phyloP scores from a whole-genome alignment of 2,113 vertebrate genomes.

The Corythornis vintsioides region DNA sequence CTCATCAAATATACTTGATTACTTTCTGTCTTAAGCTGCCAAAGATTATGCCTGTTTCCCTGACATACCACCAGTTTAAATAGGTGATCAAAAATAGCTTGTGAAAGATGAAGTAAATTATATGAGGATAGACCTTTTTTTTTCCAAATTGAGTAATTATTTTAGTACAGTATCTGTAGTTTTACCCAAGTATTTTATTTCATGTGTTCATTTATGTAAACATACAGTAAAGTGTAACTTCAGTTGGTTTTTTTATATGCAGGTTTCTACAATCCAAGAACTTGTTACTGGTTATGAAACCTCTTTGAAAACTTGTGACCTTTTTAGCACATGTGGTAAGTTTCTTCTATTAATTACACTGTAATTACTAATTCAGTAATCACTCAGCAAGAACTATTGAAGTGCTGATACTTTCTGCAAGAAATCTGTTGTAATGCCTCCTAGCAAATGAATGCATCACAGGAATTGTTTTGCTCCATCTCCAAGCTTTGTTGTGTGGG shows the following conservation, averaged over 20 bases:
- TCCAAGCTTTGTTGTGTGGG: neutral
- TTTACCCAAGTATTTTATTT: neutral
- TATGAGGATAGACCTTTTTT: neutral
- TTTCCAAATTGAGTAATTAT: neutral
- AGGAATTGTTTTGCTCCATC: neutral
- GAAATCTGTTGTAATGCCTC: neutral
- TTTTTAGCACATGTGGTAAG: conserved; percentile 78
- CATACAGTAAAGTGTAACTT: neutral
- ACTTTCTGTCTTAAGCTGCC: neutral
- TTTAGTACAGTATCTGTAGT: neutral
- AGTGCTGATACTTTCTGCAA: neutral
- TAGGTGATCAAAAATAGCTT: neutral
- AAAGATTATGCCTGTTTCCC: neutral
- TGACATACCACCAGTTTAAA: neutral
- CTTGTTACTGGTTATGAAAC: conserved; percentile 81
- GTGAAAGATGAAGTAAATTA: neutral
- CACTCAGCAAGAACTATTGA: neutral
- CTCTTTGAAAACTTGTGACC: conserved; percentile 77
- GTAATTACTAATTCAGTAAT: neutral
- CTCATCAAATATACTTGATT: neutral
- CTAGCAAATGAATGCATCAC: neutral
- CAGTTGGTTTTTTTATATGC: neutral
- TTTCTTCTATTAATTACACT: conserved; percentile 13
- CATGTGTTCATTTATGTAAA: neutral
- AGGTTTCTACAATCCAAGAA: conserved; percentile 81